Percentiles rank a stretch among this genome's conserved stretches.
Conservation (phyloP, 2,113 vertebrate genomes). For the Grammomys surdaster region DNA sequence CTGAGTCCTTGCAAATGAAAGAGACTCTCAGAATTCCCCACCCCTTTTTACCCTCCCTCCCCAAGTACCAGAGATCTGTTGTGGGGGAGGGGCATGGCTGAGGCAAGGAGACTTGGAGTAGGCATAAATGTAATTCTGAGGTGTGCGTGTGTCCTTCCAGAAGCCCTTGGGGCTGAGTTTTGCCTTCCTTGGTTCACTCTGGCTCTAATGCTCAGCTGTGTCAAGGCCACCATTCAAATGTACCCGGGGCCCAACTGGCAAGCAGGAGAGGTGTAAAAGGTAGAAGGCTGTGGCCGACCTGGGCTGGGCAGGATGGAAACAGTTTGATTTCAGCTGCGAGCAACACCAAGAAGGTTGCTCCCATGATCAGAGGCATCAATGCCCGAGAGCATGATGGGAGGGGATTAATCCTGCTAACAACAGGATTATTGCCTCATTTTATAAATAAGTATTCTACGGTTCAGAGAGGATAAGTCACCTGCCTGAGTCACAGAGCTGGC, state of each 20-base stretch:
- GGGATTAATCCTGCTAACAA: background rate
- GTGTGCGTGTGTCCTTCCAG: background rate
- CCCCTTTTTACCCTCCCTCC: background rate
- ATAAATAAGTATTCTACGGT: background rate
- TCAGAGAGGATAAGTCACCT: slow-evolving; percentile 20
- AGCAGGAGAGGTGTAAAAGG: background rate
- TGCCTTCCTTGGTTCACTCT: background rate
- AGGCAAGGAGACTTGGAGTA: background rate
- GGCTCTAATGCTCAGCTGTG: background rate
- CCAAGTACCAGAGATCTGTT: background rate
- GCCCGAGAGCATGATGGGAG: background rate
- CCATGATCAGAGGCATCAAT: background rate
- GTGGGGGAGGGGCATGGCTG: background rate
- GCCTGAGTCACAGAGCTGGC: slow-evolving; percentile 13
- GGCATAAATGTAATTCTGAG: background rate
- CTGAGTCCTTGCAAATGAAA: background rate
- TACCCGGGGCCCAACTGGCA: background rate
- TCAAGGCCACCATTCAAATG: background rate
- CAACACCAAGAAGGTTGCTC: background rate
- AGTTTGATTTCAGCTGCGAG: background rate
- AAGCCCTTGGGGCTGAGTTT: background rate
- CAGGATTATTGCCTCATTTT: background rate
- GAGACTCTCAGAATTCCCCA: background rate
- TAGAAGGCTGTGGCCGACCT: background rate
- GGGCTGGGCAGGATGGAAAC: background rate